Evolutionary conservation across 1,140 invertebrate genomes (phyloP).

Genomic region (Argopecten irradians): DNA sequence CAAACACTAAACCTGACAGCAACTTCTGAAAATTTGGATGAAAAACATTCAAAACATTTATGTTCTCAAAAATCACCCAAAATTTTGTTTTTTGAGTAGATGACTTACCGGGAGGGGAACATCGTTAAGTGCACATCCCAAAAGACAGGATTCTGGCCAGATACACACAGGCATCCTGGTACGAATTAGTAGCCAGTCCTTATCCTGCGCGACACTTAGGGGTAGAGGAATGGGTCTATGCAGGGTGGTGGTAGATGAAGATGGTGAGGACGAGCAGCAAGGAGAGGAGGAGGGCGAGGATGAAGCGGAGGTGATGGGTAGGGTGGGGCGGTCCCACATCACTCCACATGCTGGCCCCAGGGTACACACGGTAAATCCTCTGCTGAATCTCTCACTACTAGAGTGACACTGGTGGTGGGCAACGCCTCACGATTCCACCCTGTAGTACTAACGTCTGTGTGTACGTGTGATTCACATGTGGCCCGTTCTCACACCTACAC

Average conservation of each 20-base stretch:
- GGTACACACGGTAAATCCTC: slow-evolving; percentile 9
- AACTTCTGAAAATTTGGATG: background rate
- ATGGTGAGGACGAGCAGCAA: slow-evolving; percentile 32
- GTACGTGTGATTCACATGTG: background rate
- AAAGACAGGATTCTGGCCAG: slow-evolving; percentile 64
- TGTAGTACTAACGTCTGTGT: slow-evolving; percentile 1
- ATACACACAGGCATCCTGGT: slow-evolving; percentile 68
- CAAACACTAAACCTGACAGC: background rate
- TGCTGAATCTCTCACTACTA: background rate
- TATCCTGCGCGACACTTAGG: slow-evolving; percentile 61
- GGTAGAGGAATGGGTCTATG: slow-evolving; percentile 54
- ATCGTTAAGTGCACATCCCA: slow-evolving; percentile 62
- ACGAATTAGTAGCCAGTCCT: slow-evolving; percentile 57
- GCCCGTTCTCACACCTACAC: background rate
- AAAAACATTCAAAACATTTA: background rate
- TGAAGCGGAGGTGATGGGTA: background rate
- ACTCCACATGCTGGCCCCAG: slow-evolving; percentile 51
- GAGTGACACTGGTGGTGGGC: background rate
- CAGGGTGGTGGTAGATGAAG: slow-evolving; percentile 41
- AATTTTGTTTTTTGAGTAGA: background rate
- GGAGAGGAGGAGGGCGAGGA: slow-evolving; percentile 21
- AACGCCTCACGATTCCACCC: background rate
- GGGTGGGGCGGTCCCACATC: slow-evolving; percentile 62
- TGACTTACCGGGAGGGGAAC: slow-evolving; percentile 44
- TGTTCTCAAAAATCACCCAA: background rate